Percentiles rank a stretch among this genome's conserved stretches.
phyloP scores from a whole-genome alignment of 2,113 vertebrate species.

The Petaurus breviceps region DNA sequence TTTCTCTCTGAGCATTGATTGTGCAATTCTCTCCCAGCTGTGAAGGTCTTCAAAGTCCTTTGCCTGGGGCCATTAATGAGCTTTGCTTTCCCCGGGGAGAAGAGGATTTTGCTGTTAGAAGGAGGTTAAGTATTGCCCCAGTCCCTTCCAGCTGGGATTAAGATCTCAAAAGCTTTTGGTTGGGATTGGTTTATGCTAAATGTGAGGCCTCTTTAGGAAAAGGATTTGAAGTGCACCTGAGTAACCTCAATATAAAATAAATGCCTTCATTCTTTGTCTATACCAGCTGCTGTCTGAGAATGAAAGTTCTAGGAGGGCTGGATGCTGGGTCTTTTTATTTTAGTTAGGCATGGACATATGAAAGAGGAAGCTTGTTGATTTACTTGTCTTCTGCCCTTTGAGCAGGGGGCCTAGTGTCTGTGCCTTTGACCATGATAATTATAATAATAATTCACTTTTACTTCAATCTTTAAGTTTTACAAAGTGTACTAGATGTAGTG shows the following conservation, averaged over 20 bases:
- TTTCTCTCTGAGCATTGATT: not conserved
- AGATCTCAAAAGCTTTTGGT: conserved; percentile 19
- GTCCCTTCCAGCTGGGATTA: conserved; percentile 33
- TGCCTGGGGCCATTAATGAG: not conserved
- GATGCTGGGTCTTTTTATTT: not conserved
- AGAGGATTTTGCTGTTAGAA: not conserved
- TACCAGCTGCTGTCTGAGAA: not conserved
- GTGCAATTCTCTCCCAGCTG: conserved; percentile 9
- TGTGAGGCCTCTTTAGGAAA: not conserved
- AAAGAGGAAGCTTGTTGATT: not conserved
- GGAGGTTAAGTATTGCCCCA: conserved; percentile 23
- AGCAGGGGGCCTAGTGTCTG: not conserved
- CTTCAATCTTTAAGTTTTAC: not conserved
- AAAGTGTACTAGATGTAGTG: not conserved
- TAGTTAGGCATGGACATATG: not conserved
- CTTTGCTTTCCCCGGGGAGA: not conserved
- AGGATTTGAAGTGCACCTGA: not conserved
- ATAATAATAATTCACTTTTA: not conserved
- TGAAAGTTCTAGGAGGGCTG: not conserved
- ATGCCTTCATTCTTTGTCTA: not conserved
- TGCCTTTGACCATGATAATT: not conserved
- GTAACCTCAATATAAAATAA: not conserved
- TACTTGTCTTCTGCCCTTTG: not conserved
- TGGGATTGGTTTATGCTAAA: not conserved
- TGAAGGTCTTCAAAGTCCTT: conserved; percentile 33